A percentile compares a stretch with the other conserved stretches of the same genome.
These are phyloP conservation scores for Bucorvus abyssinicus DNA, from an alignment of 2,797 vertebrate species.

Conservation along the genomic window DNA sequence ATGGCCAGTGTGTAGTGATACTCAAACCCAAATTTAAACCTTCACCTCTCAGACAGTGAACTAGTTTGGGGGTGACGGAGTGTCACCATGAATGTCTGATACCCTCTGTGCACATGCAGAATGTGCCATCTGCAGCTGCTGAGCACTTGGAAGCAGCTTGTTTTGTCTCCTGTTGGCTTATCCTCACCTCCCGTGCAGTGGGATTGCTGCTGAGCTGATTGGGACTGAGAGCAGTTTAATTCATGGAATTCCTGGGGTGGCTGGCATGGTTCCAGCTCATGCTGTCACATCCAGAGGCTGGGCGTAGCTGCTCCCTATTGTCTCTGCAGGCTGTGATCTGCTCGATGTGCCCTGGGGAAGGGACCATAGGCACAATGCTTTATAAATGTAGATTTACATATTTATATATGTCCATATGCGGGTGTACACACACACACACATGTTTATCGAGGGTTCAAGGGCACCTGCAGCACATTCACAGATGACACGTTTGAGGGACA, in stretches of 20 bases:
- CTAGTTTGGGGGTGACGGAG: rapidly evolving
- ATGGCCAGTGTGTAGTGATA: rapidly evolving
- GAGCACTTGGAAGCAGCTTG: rapidly evolving
- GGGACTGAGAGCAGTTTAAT: rapidly evolving
- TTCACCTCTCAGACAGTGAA: neutral
- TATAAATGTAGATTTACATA: too few species aligned
- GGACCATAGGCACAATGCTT: rapidly evolving
- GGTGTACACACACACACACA: too few species aligned
- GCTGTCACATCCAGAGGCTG: neutral
- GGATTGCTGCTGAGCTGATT: neutral
- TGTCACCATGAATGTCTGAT: neutral
- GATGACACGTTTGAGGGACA: too few species aligned
- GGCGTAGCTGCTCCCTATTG: neutral
- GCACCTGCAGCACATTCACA: too few species aligned
- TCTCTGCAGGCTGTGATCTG: neutral
- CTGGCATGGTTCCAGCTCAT: rapidly evolving
- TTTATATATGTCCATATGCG: neutral
- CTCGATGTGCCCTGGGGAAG: neutral
- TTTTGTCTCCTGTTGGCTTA: neutral
- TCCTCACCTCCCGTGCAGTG: rapidly evolving
- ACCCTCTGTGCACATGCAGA: rapidly evolving
- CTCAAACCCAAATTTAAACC: neutral
- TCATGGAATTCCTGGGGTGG: neutral
- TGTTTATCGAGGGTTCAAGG: too few species aligned
- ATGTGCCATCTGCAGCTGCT: neutral